These are phyloP conservation scores for Carpatolechia fugitivella DNA, from an alignment of 2,888 invertebrate genomes.

Conservation along the genomic window DNA sequence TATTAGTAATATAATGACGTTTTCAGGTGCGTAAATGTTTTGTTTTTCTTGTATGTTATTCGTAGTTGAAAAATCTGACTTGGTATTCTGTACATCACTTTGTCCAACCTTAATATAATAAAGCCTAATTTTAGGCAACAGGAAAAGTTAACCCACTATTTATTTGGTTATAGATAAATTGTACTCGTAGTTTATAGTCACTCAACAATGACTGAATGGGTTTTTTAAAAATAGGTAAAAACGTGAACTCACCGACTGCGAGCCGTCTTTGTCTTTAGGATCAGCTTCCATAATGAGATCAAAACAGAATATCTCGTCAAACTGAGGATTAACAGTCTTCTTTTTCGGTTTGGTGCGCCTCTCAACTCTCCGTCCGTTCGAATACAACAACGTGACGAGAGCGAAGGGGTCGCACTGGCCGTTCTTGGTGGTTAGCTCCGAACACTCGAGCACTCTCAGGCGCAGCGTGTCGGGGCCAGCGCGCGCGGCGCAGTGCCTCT, in stretches of 20 bases:
- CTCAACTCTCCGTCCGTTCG: slow-evolving; percentile 88
- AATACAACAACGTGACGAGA: slow-evolving; percentile 87
- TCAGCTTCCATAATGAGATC: slow-evolving; percentile 81
- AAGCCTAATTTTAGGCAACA: too few relatives aligned
- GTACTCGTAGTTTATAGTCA: too few relatives aligned
- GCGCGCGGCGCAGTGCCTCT: slow-evolving; percentile 69
- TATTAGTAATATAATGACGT: too few relatives aligned
- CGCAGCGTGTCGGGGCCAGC: slow-evolving; percentile 71
- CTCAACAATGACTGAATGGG: too few relatives aligned
- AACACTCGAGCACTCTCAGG: slow-evolving; percentile 89
- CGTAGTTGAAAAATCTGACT: too few relatives aligned
- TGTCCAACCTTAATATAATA: too few relatives aligned
- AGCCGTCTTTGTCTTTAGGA: slow-evolving; percentile 71
- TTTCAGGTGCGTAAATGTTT: too few relatives aligned
- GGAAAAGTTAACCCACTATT: too few relatives aligned
- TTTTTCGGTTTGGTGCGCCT: slow-evolving; percentile 92
- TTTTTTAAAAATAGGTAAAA: too few relatives aligned
- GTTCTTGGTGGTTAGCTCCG: slow-evolving; percentile 92
- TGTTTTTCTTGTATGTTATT: too few relatives aligned
- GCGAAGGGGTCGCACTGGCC: slow-evolving; percentile 96
- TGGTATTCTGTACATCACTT: too few relatives aligned
- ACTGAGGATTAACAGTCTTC: slow-evolving; percentile 94
- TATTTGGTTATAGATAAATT: too few relatives aligned
- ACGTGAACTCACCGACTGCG: slow-evolving; percentile 76
- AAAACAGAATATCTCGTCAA: slow-evolving; percentile 92